A percentile compares a stretch with the other conserved stretches of the same genome.
Conservation (phyloP, 2,113 vertebrate species). For the Deroptyus accipitrinus region DNA sequence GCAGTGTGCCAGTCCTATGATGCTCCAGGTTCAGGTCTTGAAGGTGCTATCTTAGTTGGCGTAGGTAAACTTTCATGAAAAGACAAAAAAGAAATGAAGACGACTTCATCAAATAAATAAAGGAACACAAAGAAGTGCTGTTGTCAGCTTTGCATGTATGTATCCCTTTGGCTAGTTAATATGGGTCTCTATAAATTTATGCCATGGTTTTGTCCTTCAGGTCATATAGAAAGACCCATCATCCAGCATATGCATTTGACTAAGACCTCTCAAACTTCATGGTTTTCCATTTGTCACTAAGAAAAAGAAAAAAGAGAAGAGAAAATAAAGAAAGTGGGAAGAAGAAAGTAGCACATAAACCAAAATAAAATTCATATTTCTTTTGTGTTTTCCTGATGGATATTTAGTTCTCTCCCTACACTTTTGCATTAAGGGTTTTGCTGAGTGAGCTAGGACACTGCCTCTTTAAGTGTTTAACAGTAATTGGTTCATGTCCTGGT, state of each 20-base stretch:
- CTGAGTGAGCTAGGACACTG: conserved; percentile 76
- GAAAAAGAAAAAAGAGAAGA: neutral
- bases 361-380: conserved; percentile 65
- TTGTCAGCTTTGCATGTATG: rapidly evolving
- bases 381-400: conserved; percentile 60
- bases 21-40: neutral
- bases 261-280: neutral
- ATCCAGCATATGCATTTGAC: neutral
- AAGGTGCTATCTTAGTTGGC: neutral
- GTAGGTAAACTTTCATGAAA: rapidly evolving
- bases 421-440: conserved; percentile 71
- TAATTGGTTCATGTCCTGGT: conserved; percentile 89
- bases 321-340: neutral
- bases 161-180: neutral
- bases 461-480: conserved; percentile 87
- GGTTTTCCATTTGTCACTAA: neutral
- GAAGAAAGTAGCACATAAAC: neutral
- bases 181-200: neutral
- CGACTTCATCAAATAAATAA: neutral
- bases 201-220: neutral
- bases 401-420: conserved; percentile 60
- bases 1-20: rapidly evolving
- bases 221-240: neutral
- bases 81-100: neutral
- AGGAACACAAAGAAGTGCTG: neutral